Conservation (phyloP, 2,113 vertebrate species). For the Daubentonia madagascariensis region DNA sequence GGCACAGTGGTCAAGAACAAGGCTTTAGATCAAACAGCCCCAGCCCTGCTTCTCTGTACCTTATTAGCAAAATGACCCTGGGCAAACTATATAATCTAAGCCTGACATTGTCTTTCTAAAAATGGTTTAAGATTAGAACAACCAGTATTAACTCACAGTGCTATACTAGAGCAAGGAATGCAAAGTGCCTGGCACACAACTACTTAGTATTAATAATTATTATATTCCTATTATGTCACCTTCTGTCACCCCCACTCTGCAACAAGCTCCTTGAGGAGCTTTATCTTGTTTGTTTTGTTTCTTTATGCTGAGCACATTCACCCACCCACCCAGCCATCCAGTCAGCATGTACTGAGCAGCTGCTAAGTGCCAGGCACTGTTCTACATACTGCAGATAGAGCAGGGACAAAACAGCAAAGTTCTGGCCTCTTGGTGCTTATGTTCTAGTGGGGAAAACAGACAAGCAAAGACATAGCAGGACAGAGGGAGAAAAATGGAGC, state of each 20-base stretch:
- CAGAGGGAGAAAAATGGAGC: not conserved
- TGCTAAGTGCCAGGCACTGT: not conserved
- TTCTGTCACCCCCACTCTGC: no score
- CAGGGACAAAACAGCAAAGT: no score
- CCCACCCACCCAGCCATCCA: no score
- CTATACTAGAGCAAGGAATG: not conserved
- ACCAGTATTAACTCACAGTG: not conserved
- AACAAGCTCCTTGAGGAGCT: not conserved
- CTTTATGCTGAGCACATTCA: not conserved
- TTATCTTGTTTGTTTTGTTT: not conserved
- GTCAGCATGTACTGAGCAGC: fast-evolving
- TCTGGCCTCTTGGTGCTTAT: not conserved
- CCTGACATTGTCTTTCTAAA: not conserved
- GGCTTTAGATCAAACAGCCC: not conserved
- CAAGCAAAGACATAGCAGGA: fast-evolving
- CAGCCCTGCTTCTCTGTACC: not conserved
- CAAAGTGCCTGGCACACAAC: no score
- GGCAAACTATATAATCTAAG: not conserved
- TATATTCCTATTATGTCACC: not conserved
- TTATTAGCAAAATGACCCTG: not conserved
- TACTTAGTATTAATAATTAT: not conserved
- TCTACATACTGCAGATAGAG: fast-evolving
- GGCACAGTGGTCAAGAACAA: not conserved
- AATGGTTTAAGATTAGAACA: not conserved
- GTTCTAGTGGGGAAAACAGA: not conserved